Evolutionary conservation across 2,888 invertebrate species (phyloP).

Genomic region (Linyphia triangularis): DNA sequence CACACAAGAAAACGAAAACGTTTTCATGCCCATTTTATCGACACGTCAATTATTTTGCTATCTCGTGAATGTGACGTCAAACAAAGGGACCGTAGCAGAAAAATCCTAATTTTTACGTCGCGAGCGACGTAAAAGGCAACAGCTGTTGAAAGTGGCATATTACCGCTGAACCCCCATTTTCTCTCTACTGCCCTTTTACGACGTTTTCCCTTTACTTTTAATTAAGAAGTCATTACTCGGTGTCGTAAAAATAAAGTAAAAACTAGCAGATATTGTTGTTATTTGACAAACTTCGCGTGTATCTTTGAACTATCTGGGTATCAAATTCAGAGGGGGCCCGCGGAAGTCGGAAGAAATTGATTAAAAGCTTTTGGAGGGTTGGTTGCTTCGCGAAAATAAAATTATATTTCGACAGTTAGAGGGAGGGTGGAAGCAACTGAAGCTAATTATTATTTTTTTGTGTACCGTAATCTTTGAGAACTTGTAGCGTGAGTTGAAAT

Average conservation of each 20-base stretch:
- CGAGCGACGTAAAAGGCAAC: slow-evolving; percentile 63
- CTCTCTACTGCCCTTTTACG: slow-evolving; percentile 50
- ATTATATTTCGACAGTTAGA: slow-evolving; percentile 43
- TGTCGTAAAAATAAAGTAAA: slow-evolving; percentile 72
- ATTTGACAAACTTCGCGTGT: slow-evolving; percentile 74
- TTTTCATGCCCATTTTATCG: slow-evolving; percentile 63
- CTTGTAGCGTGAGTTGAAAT: slow-evolving; percentile 41
- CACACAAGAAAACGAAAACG: slow-evolving; percentile 70
- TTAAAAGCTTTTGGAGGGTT: slow-evolving; percentile 26
- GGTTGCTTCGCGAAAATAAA: slow-evolving; percentile 52
- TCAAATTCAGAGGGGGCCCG: slow-evolving; percentile 57
- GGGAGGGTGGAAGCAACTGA: not conserved
- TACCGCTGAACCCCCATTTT: not conserved
- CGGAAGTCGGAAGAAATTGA: slow-evolving; percentile 55
- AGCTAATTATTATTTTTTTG: slow-evolving; percentile 45
- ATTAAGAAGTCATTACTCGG: slow-evolving; percentile 71
- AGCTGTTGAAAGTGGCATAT: slow-evolving; percentile 66
- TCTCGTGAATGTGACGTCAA: slow-evolving; percentile 55
- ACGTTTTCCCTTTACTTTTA: slow-evolving; percentile 69
- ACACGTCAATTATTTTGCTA: slow-evolving; percentile 71
- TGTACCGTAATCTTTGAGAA: not conserved
- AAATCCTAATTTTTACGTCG: slow-evolving; percentile 72
- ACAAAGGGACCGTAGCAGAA: slow-evolving; percentile 69
- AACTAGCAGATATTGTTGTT: slow-evolving; percentile 67
- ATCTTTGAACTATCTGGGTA: slow-evolving; percentile 57